phyloP scores from a whole-genome alignment of 2,113 vertebrate genomes.

The Lepisosteus osseus region DNA sequence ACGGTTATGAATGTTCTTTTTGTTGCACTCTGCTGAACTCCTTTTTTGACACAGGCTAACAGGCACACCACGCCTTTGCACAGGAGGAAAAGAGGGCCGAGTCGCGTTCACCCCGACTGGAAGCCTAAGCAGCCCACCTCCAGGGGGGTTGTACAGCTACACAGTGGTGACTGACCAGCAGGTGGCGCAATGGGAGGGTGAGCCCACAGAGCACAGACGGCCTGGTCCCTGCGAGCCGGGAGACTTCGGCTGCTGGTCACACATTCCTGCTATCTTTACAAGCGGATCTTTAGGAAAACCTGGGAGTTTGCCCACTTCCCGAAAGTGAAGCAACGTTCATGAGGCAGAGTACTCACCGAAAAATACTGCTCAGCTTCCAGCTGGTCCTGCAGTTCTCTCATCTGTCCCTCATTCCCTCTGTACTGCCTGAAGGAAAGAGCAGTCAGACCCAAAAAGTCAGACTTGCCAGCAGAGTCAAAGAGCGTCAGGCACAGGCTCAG shows the following conservation, averaged over 20 bases:
- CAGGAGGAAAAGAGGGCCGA: not conserved
- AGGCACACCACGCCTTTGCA: not conserved
- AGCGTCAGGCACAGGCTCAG: too few species aligned
- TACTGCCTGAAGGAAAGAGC: constrained; percentile 75
- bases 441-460: too few species aligned
- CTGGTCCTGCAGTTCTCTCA: constrained; percentile 98
- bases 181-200: not conserved
- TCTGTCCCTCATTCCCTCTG: constrained; percentile 97
- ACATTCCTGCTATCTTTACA: too few species aligned
- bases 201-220: too few species aligned
- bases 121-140: too few species aligned
- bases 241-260: too few species aligned
- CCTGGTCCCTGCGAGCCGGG: too few species aligned
- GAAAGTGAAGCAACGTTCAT: not conserved
- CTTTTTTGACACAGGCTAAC: too few species aligned
- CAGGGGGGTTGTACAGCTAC: not conserved
- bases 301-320: not conserved
- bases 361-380: constrained; percentile 98
- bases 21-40: too few species aligned
- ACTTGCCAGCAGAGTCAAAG: too few species aligned
- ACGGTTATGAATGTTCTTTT: too few species aligned
- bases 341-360: constrained; percentile 73
- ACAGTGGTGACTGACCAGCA: not conserved
- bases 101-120: not conserved
- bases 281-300: too few species aligned